A percentile compares a stretch with the other conserved stretches of the same genome.
These are phyloP conservation scores for Lagocephalus sceleratus DNA, from an alignment of 2,797 vertebrate species.

Conservation along the genomic window DNA sequence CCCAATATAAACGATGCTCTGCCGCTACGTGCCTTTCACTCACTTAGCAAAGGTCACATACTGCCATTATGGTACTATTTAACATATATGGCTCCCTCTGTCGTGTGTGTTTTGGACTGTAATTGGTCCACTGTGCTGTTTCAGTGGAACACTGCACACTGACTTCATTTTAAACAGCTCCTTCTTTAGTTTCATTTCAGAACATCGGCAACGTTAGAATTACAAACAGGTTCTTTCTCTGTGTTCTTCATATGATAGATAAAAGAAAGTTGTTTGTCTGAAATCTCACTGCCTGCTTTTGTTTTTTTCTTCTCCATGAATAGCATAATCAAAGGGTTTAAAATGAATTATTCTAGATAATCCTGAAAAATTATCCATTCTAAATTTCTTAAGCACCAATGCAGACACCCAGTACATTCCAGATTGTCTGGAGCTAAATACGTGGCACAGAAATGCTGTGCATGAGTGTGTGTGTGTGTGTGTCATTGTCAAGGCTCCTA, in stretches of 20 bases:
- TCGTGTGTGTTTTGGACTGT: constrained; percentile 9
- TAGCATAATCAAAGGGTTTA: too few species aligned
- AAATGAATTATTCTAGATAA: too few species aligned
- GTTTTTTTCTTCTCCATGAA: too few species aligned
- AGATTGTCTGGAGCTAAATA: constrained; percentile 55
- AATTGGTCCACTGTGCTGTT: not conserved
- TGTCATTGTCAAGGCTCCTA: constrained; percentile 51
- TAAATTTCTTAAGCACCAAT: not conserved
- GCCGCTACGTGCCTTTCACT: constrained; percentile 23
- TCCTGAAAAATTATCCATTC: too few species aligned
- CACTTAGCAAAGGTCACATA: constrained; percentile 22
- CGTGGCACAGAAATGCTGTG: constrained; percentile 36
- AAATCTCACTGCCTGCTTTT: constrained; percentile 21
- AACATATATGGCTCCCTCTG: constrained; percentile 1
- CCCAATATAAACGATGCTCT: constrained; percentile 33
- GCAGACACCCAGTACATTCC: constrained; percentile 37
- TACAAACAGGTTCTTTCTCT: constrained; percentile 17
- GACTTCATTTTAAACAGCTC: not conserved
- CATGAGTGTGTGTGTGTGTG: constrained; percentile 27
- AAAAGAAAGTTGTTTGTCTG: constrained; percentile 10
- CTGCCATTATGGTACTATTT: not conserved
- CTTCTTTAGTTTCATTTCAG: constrained; percentile 9
- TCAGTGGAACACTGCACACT: not conserved
- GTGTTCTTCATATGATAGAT: constrained; percentile 13
- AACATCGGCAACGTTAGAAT: constrained; percentile 8